Conservation (phyloP, 2,797 vertebrate species). For the Microctenopoma steveboyesi region DNA sequence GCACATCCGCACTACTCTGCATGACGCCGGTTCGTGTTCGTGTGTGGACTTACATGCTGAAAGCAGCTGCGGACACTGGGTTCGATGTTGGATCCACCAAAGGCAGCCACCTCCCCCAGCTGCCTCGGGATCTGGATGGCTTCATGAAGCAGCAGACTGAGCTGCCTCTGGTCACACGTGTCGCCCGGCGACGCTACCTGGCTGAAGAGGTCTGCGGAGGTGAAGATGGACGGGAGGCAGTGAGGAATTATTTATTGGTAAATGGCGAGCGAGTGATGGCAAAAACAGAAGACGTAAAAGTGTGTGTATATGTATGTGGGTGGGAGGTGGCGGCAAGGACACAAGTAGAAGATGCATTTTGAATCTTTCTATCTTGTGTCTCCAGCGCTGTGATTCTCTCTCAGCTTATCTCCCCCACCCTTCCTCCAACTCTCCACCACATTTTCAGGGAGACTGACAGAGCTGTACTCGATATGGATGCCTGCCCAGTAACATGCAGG, state of each 20-base stretch:
- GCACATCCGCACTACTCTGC: not conserved
- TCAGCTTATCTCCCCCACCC: constrained; percentile 34
- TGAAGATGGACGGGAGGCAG: not conserved
- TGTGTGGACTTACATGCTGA: constrained; percentile 87
- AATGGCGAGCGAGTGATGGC: constrained; percentile 18
- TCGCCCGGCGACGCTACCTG: constrained; percentile 91
- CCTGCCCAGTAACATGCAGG: constrained; percentile 39
- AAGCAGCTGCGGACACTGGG: constrained; percentile 98
- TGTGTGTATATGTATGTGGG: constrained; percentile 1
- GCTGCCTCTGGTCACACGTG: constrained; percentile 94
- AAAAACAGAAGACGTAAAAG: constrained; percentile 36
- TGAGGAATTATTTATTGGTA: not conserved
- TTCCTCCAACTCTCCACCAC: constrained; percentile 14
- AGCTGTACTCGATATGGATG: constrained; percentile 34
- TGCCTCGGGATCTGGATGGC: constrained; percentile 97
- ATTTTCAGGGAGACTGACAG: constrained; percentile 31
- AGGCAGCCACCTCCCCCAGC: constrained; percentile 96
- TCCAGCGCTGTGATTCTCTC: constrained; percentile 19
- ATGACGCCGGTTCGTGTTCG: constrained; percentile 14
- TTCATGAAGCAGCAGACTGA: constrained; percentile 93
- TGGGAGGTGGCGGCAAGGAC: constrained; percentile 22
- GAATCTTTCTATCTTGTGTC: constrained; percentile 40
- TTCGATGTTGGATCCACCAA: constrained; percentile 97
- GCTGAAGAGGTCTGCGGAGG: constrained; percentile 89
- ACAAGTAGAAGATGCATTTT: constrained; percentile 37